Conservation (phyloP, 2,797 vertebrate genomes). For the Balearica regulorum region DNA sequence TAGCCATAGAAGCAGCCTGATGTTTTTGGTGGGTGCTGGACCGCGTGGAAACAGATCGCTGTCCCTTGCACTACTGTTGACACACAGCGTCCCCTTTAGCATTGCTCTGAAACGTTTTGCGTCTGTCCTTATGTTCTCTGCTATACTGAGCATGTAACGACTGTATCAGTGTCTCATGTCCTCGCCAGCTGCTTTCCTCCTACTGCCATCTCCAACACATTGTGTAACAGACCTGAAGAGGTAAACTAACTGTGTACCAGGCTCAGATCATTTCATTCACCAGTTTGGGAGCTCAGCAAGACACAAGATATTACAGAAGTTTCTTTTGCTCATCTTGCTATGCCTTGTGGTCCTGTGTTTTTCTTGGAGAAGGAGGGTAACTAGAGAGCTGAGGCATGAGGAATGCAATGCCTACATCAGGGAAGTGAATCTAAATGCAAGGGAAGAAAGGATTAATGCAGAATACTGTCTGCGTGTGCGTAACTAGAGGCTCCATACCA, state of each 20-base stretch:
- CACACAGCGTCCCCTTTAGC: background rate
- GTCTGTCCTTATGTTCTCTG: background rate
- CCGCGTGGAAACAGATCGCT: background rate
- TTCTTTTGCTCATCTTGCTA: background rate
- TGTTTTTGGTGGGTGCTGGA: background rate
- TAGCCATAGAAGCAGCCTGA: background rate
- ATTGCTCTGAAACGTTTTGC: background rate
- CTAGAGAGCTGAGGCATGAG: background rate
- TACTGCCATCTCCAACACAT: background rate
- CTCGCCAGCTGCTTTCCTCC: background rate
- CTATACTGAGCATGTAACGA: background rate
- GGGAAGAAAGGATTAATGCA: background rate
- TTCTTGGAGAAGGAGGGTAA: background rate
- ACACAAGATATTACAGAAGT: background rate
- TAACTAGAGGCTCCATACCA: background rate
- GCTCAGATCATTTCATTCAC: background rate
- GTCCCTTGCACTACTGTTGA: background rate
- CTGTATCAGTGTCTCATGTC: background rate
- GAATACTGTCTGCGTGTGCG: background rate
- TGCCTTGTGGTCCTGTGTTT: background rate
- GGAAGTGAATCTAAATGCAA: background rate
- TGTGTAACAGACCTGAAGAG: slow-evolving; percentile 12
- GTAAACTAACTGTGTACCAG: background rate
- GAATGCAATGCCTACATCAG: background rate
- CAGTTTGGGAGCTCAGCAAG: background rate